Conservation (phyloP, 2,797 vertebrate genomes). For the Miopithecus talapoin region DNA sequence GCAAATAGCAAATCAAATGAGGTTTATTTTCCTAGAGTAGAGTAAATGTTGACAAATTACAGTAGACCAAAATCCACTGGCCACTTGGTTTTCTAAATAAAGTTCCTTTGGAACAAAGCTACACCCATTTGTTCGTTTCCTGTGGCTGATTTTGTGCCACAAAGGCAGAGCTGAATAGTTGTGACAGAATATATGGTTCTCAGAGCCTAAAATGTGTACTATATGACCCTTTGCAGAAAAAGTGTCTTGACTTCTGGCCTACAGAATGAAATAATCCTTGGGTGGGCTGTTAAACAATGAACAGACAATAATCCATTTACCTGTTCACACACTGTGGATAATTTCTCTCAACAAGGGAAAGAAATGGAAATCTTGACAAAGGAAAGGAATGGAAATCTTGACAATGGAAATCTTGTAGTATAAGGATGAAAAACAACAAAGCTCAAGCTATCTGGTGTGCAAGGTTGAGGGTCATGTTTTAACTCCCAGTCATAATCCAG, state of each 20-base stretch:
- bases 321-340: neutral
- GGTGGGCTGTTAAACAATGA: neutral
- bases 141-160: neutral
- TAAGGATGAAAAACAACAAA: neutral
- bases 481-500: neutral
- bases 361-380: neutral
- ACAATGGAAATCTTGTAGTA: neutral
- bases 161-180: neutral
- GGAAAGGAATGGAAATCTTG: neutral
- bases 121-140: neutral
- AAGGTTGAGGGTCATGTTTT: neutral
- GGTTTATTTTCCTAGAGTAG: neutral
- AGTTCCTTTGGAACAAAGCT: neutral
- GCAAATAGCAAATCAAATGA: neutral
- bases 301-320: neutral
- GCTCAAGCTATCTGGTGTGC: neutral
- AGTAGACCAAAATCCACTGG: neutral
- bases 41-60: neutral
- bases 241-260: neutral
- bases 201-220: neutral
- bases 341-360: neutral
- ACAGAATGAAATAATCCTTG: neutral
- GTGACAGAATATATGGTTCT: neutral
- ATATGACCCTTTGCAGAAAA: neutral
- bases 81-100: neutral